Evolutionary conservation across 2,113 vertebrate species (phyloP).

Genomic region (Hypanus sabinus): DNA sequence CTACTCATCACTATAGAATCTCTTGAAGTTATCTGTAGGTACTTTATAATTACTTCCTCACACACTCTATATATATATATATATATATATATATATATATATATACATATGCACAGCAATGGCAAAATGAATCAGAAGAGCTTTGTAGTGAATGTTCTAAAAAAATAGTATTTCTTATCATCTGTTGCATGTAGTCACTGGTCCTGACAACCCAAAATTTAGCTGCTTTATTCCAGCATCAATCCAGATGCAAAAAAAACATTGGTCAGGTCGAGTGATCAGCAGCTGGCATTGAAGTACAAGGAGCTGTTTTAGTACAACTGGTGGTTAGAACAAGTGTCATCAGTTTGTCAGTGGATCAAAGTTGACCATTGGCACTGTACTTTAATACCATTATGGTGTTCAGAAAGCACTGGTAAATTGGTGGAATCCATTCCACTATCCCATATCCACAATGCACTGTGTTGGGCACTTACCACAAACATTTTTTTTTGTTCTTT

Average conservation of each 20-base stretch:
- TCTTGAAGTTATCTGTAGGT: not conserved
- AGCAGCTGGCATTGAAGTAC: slow-evolving; percentile 10
- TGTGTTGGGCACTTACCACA: slow-evolving; percentile 59
- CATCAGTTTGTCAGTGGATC: not conserved
- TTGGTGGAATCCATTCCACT: slow-evolving; percentile 51
- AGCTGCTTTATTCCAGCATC: slow-evolving; percentile 33
- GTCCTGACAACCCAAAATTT: slow-evolving; percentile 15
- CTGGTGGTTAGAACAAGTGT: slow-evolving; percentile 21
- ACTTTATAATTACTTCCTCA: not conserved
- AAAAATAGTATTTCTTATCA: not conserved
- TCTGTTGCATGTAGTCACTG: slow-evolving; percentile 23
- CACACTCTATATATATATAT: no score
- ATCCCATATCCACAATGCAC: slow-evolving; percentile 54
- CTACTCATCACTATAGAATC: no score
- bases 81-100: no score
- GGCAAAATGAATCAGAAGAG: slow-evolving; percentile 16
- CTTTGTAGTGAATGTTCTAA: not conserved
- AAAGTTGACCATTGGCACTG: slow-evolving; percentile 42
- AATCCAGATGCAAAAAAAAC: slow-evolving; percentile 6
- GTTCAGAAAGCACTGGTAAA: slow-evolving; percentile 47
- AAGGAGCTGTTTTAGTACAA: slow-evolving; percentile 12
- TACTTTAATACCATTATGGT: slow-evolving; percentile 57
- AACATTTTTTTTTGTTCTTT: slow-evolving; percentile 45
- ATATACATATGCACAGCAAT: not conserved
- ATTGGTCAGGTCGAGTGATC: slow-evolving; percentile 30